These are phyloP conservation scores for Antrozous pallidus DNA, from an alignment of 2,797 vertebrate genomes.

Conservation along the genomic window DNA sequence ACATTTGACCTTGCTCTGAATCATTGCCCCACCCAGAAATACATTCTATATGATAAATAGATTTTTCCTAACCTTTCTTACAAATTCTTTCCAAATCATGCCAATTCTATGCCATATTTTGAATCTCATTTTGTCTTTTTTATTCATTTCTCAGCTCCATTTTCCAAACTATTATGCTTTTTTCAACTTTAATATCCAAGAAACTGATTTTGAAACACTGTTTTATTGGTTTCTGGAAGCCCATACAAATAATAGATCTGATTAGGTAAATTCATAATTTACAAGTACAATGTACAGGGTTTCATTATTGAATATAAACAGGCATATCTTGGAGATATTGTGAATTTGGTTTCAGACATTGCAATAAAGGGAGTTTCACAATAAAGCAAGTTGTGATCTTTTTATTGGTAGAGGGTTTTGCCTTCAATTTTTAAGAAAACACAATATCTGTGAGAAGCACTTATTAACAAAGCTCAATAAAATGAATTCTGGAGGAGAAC, in stretches of 20 bases:
- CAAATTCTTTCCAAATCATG: not conserved
- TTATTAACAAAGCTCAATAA: not conserved
- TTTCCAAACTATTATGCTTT: conserved; percentile 10
- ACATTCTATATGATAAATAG: not conserved
- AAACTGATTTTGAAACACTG: not conserved
- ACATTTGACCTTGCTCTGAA: not conserved
- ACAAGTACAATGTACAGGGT: not conserved
- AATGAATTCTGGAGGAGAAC: not conserved
- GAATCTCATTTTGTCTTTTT: not conserved
- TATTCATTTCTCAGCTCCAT: not conserved
- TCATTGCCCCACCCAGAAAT: not conserved
- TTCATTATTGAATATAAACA: not conserved
- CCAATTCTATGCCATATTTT: not conserved
- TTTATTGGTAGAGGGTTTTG: not conserved
- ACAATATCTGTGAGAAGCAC: not conserved
- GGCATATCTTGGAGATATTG: not conserved
- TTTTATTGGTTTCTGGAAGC: conserved; percentile 19
- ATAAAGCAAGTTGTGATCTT: not conserved
- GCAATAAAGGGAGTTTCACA: not conserved
- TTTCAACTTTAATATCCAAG: not conserved
- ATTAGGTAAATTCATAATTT: conserved; percentile 28
- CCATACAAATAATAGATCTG: conserved; percentile 22
- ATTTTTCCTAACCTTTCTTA: not conserved
- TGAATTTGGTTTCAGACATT: not conserved
- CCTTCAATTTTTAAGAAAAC: not conserved